These are phyloP conservation scores for Sminthurides bifidus DNA, from an alignment of 1,140 invertebrate species.

Conservation along the genomic window DNA sequence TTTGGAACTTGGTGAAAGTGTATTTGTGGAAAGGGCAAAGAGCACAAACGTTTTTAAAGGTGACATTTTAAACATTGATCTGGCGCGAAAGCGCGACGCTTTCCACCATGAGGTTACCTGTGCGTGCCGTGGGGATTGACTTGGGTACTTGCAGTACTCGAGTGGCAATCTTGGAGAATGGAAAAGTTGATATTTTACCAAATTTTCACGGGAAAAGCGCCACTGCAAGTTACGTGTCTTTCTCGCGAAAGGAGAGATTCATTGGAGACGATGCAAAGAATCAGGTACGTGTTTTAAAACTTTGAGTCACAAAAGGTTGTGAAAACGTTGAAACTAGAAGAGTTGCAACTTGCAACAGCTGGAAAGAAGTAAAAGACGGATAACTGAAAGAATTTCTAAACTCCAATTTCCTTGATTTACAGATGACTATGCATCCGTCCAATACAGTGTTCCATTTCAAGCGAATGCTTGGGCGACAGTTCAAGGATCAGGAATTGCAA, in stretches of 20 bases:
- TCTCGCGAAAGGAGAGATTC: conserved; percentile 50
- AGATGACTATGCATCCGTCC: conserved; percentile 42
- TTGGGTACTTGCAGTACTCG: conserved; percentile 67
- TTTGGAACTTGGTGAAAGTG: no score
- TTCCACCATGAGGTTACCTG: no score
- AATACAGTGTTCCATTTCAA: conserved; percentile 47
- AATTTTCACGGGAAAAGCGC: conserved; percentile 85
- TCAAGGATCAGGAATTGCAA: conserved; percentile 43
- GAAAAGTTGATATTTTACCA: conserved; percentile 80
- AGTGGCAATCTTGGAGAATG: conserved; percentile 64
- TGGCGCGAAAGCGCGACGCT: no score
- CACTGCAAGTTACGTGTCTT: conserved; percentile 79
- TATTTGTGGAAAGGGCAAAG: no score
- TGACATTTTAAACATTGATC: no score
- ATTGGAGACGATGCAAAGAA: conserved; percentile 76
- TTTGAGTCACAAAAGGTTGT: no score
- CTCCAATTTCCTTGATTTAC: no score
- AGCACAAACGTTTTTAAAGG: no score
- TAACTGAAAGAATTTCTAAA: no score
- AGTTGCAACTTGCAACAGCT: no score
- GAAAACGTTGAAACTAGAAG: no score
- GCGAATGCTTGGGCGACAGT: conserved; percentile 37
- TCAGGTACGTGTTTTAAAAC: conserved; percentile 40
- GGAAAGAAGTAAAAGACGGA: no score
- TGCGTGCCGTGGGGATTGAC: conserved; percentile 64